These are phyloP conservation scores for Rhincodon typus DNA, from an alignment of 2,797 vertebrate genomes.

Conservation along the genomic window DNA sequence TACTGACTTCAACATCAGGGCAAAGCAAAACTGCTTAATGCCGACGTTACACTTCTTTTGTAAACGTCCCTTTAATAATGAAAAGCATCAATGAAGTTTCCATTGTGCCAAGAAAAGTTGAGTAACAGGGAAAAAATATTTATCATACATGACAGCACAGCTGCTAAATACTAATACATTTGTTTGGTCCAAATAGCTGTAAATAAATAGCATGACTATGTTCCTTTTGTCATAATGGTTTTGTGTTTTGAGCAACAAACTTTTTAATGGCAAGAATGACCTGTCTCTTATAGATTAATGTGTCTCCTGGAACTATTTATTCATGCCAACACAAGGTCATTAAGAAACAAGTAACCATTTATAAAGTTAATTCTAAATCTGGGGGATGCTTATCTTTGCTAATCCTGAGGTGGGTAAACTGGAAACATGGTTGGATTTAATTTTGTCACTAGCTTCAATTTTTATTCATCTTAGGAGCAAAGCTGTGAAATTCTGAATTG, in stretches of 20 bases:
- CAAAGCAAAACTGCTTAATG: background rate
- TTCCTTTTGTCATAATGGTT: background rate
- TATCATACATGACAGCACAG: background rate
- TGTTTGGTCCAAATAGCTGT: background rate
- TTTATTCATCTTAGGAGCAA: background rate
- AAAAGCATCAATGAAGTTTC: background rate
- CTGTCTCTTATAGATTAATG: conserved; percentile 1
- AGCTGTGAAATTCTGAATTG: background rate
- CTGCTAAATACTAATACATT: background rate
- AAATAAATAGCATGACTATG: background rate
- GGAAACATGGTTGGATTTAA: background rate
- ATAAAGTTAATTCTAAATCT: background rate
- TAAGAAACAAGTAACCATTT: conserved; percentile 31
- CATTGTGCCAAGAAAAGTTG: background rate
- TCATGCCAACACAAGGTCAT: background rate
- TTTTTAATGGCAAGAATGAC: conserved; percentile 18
- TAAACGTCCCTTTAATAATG: too few relatives aligned
- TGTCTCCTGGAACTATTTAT: background rate
- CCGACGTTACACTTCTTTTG: background rate
- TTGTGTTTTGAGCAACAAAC: background rate
- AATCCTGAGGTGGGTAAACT: background rate
- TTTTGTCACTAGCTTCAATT: background rate
- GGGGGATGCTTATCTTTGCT: background rate
- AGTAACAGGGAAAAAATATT: background rate
- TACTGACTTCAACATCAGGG: background rate